A percentile compares a stretch with the other conserved stretches of the same genome.
phyloP scores from a whole-genome alignment of 2,113 vertebrate genomes.

The Anarhynchus alexandrinus region DNA sequence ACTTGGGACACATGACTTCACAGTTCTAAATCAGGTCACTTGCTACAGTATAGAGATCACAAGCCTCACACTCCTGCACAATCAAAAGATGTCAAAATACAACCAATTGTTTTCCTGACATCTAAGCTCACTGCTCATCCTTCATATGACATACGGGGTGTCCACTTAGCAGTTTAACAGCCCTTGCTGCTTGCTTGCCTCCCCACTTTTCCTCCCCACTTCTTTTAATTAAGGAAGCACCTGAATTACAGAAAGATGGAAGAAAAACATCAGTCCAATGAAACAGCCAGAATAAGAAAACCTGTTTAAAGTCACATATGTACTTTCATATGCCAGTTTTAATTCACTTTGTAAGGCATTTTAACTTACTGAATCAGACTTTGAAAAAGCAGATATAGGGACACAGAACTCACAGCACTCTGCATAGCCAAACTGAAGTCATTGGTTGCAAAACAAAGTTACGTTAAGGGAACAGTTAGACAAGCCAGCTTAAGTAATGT shows the following conservation, averaged over 20 bases:
- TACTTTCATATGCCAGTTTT: neutral
- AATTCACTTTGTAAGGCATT: neutral
- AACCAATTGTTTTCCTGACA: neutral
- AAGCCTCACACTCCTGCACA: neutral
- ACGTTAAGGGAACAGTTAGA: neutral
- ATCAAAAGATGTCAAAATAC: neutral
- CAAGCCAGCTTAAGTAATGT: neutral
- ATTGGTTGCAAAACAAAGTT: neutral
- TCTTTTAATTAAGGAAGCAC: neutral
- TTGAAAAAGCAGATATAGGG: neutral
- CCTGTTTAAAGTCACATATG: neutral
- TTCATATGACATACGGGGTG: neutral
- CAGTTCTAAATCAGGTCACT: constrained; percentile 52
- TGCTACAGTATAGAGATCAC: neutral
- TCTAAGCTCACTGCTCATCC: neutral
- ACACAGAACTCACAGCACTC: neutral
- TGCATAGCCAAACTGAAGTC: neutral
- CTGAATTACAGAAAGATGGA: neutral
- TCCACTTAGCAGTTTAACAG: neutral
- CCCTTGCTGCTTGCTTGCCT: neutral
- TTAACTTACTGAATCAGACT: neutral
- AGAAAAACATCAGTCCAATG: neutral
- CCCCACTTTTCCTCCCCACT: neutral
- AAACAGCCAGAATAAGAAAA: neutral
- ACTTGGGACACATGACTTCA: constrained; percentile 50